phyloP scores from a whole-genome alignment of 2,888 invertebrate genomes.

The Mythimna albipuncta region DNA sequence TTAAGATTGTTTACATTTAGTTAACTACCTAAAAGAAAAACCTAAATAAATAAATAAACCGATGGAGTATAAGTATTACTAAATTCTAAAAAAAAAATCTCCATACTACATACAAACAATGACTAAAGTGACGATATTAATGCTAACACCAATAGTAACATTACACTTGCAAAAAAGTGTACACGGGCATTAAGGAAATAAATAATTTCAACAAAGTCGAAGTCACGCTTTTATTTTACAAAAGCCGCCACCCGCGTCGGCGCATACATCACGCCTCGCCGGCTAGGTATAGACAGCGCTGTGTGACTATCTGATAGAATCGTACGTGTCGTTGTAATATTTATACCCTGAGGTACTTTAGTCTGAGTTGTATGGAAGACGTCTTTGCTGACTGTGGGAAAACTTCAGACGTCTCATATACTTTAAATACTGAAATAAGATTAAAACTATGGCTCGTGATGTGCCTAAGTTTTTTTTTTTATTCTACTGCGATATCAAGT shows the following conservation, averaged over 20 bases:
- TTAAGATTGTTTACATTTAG: no score
- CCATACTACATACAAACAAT: slow-evolving; percentile 7
- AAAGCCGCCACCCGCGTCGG: slow-evolving; percentile 65
- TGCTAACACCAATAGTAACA: slow-evolving; percentile 53
- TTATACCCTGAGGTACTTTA: slow-evolving; percentile 34
- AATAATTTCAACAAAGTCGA: slow-evolving; percentile 65
- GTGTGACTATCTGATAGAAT: slow-evolving; percentile 59
- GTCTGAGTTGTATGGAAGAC: slow-evolving; percentile 15
- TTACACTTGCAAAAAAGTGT: slow-evolving; percentile 55
- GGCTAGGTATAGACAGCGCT: slow-evolving; percentile 44
- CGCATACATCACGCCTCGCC: slow-evolving; percentile 60
- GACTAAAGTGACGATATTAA: slow-evolving; percentile 33
- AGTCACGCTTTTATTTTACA: slow-evolving; percentile 64
- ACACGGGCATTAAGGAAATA: slow-evolving; percentile 59
- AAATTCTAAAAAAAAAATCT: no score
- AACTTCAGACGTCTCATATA: neutral
- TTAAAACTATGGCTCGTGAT: no score
- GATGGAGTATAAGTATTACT: no score
- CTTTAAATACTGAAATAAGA: neutral
- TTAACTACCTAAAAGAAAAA: no score
- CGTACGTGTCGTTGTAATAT: slow-evolving; percentile 48
- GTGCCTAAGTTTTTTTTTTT: neutral
- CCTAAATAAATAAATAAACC: no score
- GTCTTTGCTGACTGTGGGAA: slow-evolving; percentile 13
- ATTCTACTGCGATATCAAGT: neutral